Base-by-base conservation (phyloP, 2,797 vertebrate species). In the Balearica regulorum region DNA sequence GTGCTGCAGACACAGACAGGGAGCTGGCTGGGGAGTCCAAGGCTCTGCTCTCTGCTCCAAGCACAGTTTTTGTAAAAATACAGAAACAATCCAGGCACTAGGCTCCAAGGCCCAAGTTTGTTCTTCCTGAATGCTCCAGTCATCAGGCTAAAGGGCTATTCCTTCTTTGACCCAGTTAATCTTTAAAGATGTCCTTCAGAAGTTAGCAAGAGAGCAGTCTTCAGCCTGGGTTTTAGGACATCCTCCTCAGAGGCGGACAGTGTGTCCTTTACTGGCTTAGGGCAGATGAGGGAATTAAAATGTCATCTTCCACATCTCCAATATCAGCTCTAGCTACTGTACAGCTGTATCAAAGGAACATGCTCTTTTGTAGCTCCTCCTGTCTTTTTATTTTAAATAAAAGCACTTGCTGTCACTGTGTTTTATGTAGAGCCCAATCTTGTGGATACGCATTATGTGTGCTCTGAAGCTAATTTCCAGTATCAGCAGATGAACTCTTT, bases 1-100 rank as follows among this genome's bases (percentile, higher is more conserved):
- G 0, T 9, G 29, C 1, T 0, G 24, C 1, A 1, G 16, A 53
- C 0, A 0, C 6, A 18, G 16, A 19, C 53, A 37, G 28, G 46
- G 26, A 33, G 14, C 20, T 65, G 41, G 4, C 28, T 61, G 46
- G 41, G 35, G 17, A 61, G 31, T 26, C 44, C 46, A n/a, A 29
- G 20, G 41, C 60, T 72, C 33, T 39, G 39, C 12, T 77, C 24
- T 60, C 53, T 53, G 28, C 33, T 66, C 65, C 66, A 28, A 15
- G 3, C 11, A 37, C 35, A 37, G 35, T 37, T 46, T 55, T 70
- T 15, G 20, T 66, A 55, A 68, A 81, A 77, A 41, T 5, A 54
- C 16, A 48, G 31, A 65, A 77, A 55, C 17, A 51, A 54, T 19
- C 24, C 17, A 9, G 6, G 13, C 58, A 39, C 46, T 31, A 44